phyloP scores from a whole-genome alignment of 2,113 vertebrate species.

The Galemys pyrenaicus region DNA sequence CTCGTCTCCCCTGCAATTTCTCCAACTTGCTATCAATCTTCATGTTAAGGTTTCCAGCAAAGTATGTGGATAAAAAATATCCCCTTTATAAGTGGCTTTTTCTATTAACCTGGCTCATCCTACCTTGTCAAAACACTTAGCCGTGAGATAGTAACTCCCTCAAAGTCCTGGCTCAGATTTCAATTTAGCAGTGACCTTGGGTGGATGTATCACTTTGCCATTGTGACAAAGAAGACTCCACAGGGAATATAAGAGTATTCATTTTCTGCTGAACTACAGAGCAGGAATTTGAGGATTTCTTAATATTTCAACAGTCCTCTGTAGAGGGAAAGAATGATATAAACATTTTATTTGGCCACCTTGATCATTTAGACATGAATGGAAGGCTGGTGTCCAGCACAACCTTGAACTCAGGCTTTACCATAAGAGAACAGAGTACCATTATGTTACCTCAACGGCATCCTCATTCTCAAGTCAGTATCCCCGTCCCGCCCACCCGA shows the following conservation, averaged over 20 bases:
- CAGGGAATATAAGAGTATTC: constrained; percentile 32
- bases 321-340: neutral
- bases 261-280: constrained; percentile 1
- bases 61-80: constrained; percentile 41
- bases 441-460: neutral
- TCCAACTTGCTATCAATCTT: constrained; percentile 63
- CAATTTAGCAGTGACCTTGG: constrained; percentile 72
- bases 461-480: neutral
- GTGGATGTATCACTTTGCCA: constrained; percentile 36
- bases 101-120: constrained; percentile 68
- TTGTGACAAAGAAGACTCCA: constrained; percentile 46
- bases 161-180: constrained; percentile 54
- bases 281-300: constrained; percentile 44
- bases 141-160: constrained; percentile 19
- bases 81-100: constrained; percentile 52
- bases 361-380: neutral
- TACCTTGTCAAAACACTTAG: constrained; percentile 70
- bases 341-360: neutral
- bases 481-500: fast-evolving
- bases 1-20: constrained; percentile 44
- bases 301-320: constrained; percentile 31
- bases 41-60: constrained; percentile 49
- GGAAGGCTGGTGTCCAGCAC: neutral
- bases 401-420: neutral
- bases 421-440: neutral